Evolutionary conservation across 2,888 invertebrate species (phyloP), one percentile per base, ranked within the genome.

Genomic region (Monoplex corrugatus): DNA sequence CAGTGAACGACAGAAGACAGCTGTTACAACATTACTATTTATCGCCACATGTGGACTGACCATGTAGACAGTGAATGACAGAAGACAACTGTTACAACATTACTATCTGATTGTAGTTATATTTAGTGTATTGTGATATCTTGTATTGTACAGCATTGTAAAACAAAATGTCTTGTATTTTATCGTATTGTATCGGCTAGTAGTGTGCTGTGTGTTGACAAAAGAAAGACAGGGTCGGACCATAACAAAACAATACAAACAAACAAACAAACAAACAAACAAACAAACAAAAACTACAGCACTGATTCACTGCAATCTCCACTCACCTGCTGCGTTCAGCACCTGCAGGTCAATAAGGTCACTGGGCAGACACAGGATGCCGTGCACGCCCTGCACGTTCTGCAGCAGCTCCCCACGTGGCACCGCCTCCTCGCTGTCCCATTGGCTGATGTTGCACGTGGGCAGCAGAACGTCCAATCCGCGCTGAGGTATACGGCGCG

Each of bases 341-440:
- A 98, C 94, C 92, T 98, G 97, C 10, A 97, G 96, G 94, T 98
- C 98, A 93, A 99, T 98, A 96, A 97, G 97, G 93, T 99, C 98
- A 0, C 97, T 97, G 6, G 98, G 96, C 86, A 98, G 96, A 95
- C 98, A 98, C 94, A 97, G 98, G 8, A 99, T 96, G 0, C 97
- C 99, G 94, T 98, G 97, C 44, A 97, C 97, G 32, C 98, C 98
- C 87, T 95, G 95, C 6, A 98, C 97, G 92, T 97, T 97, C 93
- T 97, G 97, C 6, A 98, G 94, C 1, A 99, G 96, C 92, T 97
- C 97, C 0, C 97, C 96, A 89, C 97, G 96, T 13, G 94, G 93
- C 8, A 94, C 93, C 10, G 94, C 93, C 72, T 93, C 93, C 45
- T 92, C 92, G 44, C 93, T 92, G 90, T 94, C 94, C 95, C 95